Base-by-base conservation (phyloP, 2,888 invertebrate genomes). In the Napeogenes inachia region DNA sequence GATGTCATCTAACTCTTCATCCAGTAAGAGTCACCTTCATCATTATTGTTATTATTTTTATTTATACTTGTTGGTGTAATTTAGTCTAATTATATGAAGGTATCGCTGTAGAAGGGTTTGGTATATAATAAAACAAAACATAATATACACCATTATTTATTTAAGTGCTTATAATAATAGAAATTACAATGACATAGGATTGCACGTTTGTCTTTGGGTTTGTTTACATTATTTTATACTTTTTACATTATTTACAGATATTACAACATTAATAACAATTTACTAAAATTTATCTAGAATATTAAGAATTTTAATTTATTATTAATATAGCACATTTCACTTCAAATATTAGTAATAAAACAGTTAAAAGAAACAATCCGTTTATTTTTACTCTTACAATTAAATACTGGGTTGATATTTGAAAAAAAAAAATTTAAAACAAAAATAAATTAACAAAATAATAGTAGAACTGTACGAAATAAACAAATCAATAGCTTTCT, bases 171-270 rank as follows among this genome's bases (percentile, higher is more conserved):
- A 82, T 73, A 77, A 77, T 79, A 78, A 79, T 80, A 75, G 75
- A 73, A 75, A 80, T 75, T 74, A 73, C 71, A 75, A 83, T 75
- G 78, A 83, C 72, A 78, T 73, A 82, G 77, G 86, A 90, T 90
- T 90, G 89, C 89, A 90, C 89, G 73, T 81, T 79, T 76, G 78
- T 89, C 87, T 89, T 90, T 89, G 89, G 88, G 73, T 77, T 81
- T 76, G 80, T 85, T 82, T 71, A 76, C 72, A 74, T 57, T 66
- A 72, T 65, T 67, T 66, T 67, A 68, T 71, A 75, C 70, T 74
- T 72, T 72, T 63, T 75, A 76, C 76, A 76, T 60, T 75, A 75
- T 76, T 71, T 76, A 76, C 77, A 75, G 35, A 63, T 54, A 61
- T 64, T 63, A 63, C 60, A 70, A 50, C 50, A 57, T 65, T 54